Evolutionary conservation across 1,140 invertebrate species (phyloP), one percentile per base, ranked within the genome.

Genomic region (Drosophila gunungcola): DNA sequence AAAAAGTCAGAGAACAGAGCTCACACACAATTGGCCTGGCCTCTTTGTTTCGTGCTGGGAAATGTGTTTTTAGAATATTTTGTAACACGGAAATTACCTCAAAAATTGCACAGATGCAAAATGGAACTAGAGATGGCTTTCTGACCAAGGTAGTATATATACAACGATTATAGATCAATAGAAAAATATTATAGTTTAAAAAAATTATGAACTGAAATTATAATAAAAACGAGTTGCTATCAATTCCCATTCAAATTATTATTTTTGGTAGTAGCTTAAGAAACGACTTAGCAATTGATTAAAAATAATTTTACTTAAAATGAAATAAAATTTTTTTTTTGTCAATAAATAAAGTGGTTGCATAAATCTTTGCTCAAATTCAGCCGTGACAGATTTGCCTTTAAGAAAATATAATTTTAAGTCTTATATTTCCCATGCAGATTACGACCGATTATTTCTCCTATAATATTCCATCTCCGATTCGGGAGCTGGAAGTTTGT

Each of bases 21-120:
- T 56, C 55, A 25, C 62, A 76, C 52, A 67, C 77, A 63, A 77
- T 70, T 69, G 63, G 45, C 51, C 51, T 62, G 42, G 27, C 60
- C 53, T 54, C 34, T 54, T 67, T 67, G 42, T 79, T 61, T 53
- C 25, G 56, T 46, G 63, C 65, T 43, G 53, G 45, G 75, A 73
- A 79, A 79, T 83, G 58, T 77, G 65, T 77, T 80, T 86, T 80
- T 51, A 32, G 56, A 83, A 80, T 63, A 78, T 69, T 69, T 83
- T 86, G 74, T 72, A 61, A 60, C 67, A 78, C 78, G 65, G 67
- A 79, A 86, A 79, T 79, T 88, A 62, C 75, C 67, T 69, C 69
- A 25, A 54, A 75, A 65, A 27, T 36, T 13, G 43, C 32, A 43
- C 48, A 65, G 52, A 68, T 83, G 65, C 62, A 72, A 49, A 36